A percentile compares a stretch with the other conserved stretches of the same genome.
These are phyloP conservation scores for Lottia scabra DNA, from an alignment of 2,888 invertebrate species.

Conservation along the genomic window DNA sequence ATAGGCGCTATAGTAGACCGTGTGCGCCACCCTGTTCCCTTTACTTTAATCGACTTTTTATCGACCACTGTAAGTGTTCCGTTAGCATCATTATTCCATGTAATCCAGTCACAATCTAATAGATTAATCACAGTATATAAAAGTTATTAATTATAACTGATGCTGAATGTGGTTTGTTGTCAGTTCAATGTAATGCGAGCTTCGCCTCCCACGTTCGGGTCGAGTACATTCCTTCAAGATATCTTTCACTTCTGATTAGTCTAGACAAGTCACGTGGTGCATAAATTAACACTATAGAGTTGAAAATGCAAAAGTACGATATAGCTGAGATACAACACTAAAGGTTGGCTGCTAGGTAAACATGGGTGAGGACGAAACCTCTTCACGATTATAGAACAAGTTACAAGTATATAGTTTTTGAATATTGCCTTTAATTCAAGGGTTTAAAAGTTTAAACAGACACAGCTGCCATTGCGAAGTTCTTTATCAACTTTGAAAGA, in stretches of 20 bases:
- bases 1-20: slow-evolving; percentile 31
- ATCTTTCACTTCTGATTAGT: slow-evolving; percentile 42
- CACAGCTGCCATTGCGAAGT: too few relatives aligned
- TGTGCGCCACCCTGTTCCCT: background rate
- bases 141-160: background rate
- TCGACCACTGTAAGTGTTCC: slow-evolving; percentile 5
- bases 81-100: slow-evolving; percentile 12
- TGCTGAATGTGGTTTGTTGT: background rate
- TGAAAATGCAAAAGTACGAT: slow-evolving; percentile 31
- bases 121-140: background rate
- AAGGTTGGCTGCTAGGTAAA: too few relatives aligned
- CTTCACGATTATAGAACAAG: too few relatives aligned
- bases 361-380: too few relatives aligned
- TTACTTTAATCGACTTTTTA: slow-evolving; percentile 10
- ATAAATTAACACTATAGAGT: slow-evolving; percentile 47
- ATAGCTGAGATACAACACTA: too few relatives aligned
- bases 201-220: slow-evolving; percentile 43
- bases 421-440: too few relatives aligned
- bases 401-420: too few relatives aligned
- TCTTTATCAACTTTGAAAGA: too few relatives aligned
- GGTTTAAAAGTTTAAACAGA: too few relatives aligned
- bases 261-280: slow-evolving; percentile 39
- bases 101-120: slow-evolving; percentile 9
- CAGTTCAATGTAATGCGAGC: slow-evolving; percentile 33
- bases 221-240: slow-evolving; percentile 46